phyloP scores from a whole-genome alignment of 2,113 vertebrate species.

The Sprattus sprattus region DNA sequence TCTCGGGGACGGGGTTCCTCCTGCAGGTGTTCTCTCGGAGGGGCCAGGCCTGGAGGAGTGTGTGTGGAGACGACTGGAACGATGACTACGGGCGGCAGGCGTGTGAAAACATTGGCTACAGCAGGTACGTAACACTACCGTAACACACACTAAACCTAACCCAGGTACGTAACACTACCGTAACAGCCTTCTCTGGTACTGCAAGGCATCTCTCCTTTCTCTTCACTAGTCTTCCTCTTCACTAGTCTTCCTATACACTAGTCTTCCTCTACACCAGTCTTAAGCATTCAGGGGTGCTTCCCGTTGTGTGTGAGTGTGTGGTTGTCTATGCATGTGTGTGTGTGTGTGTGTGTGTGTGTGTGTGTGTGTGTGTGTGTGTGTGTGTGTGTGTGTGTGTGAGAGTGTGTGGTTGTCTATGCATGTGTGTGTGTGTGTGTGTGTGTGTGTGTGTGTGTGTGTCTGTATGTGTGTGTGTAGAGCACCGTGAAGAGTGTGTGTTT shows the following conservation, averaged over 20 bases:
- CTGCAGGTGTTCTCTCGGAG: conserved; percentile 58
- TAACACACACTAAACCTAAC: background rate
- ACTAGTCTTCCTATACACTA: background rate
- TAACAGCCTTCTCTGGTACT: background rate
- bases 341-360: too few relatives aligned
- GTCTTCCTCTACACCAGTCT: background rate
- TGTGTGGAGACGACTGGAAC: conserved; percentile 58
- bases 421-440: too few relatives aligned
- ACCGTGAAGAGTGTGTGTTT: too few relatives aligned
- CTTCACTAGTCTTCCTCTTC: background rate
- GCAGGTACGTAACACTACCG: conserved; percentile 39
- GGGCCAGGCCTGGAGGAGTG: conserved; percentile 50
- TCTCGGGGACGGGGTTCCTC: conserved; percentile 55
- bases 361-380: too few relatives aligned
- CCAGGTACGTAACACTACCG: conserved; percentile 37
- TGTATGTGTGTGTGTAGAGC: too few relatives aligned
- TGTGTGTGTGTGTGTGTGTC: too few relatives aligned
- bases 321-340: too few relatives aligned
- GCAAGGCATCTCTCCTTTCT: background rate
- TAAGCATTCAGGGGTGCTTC: background rate
- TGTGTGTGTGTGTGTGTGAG: too few relatives aligned
- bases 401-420: too few relatives aligned
- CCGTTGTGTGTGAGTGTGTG: too few relatives aligned
- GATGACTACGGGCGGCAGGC: conserved; percentile 42
- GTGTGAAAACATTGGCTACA: conserved; percentile 57